Evolutionary conservation across 1,140 invertebrate genomes (phyloP).

Genomic region (Drosophila pachea): DNA sequence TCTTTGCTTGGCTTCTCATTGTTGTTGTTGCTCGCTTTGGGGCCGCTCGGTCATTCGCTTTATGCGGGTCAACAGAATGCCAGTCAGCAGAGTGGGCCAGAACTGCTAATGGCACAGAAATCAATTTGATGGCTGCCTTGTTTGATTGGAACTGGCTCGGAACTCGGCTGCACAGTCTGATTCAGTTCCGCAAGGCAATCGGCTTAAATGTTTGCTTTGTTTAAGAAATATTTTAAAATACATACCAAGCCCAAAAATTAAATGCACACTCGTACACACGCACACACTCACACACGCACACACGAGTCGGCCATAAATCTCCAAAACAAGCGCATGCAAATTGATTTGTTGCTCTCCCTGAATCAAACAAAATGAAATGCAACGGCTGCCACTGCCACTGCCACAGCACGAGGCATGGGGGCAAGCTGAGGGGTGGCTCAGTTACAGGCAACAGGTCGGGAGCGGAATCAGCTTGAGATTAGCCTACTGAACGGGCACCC

Average conservation of each 20-base stretch:
- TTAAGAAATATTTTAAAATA: slow-evolving; percentile 31
- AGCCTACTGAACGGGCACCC: neutral
- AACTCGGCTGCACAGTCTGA: slow-evolving; percentile 1
- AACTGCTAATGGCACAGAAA: slow-evolving; percentile 37
- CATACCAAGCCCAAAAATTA: slow-evolving; percentile 37
- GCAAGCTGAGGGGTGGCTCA: neutral
- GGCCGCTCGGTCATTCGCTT: slow-evolving; percentile 40
- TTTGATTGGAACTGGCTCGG: slow-evolving; percentile 11
- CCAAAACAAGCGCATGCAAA: slow-evolving; percentile 64
- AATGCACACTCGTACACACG: neutral
- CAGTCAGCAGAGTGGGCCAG: neutral
- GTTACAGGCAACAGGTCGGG: slow-evolving; percentile 10
- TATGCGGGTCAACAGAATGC: slow-evolving; percentile 33
- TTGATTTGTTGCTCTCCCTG: slow-evolving; percentile 70
- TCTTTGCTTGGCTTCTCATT: slow-evolving; percentile 26
- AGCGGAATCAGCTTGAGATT: slow-evolving; percentile 11
- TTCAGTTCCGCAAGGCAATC: slow-evolving; percentile 7
- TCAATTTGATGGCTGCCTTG: slow-evolving; percentile 38
- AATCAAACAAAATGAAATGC: slow-evolving; percentile 67
- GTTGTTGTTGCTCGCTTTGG: slow-evolving; percentile 23
- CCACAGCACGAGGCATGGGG: neutral
- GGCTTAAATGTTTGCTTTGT: slow-evolving; percentile 26
- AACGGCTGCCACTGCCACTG: slow-evolving; percentile 16
- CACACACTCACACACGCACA: neutral
- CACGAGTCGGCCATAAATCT: slow-evolving; percentile 57